Conservation (phyloP, 1,140 invertebrate species). For the Daktulosphaira vitifoliae region DNA sequence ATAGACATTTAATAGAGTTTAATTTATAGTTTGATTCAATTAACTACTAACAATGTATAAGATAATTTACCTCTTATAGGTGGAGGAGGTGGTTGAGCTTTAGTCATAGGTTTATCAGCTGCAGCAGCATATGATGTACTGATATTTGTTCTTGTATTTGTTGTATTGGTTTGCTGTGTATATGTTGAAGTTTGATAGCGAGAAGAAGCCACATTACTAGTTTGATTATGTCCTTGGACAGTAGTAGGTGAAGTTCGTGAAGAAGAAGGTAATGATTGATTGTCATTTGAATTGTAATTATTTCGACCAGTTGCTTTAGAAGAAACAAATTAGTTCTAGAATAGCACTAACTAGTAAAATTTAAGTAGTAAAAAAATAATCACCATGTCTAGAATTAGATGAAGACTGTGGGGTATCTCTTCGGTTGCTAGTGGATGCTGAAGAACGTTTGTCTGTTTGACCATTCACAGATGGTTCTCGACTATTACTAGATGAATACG, state of each 20-base stretch:
- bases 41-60: too few species aligned
- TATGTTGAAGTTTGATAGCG: constrained; percentile 22
- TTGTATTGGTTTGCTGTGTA: constrained; percentile 11
- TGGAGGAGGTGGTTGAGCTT: constrained; percentile 19
- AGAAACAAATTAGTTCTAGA: not conserved
- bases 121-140: constrained; percentile 30
- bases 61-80: constrained; percentile 19
- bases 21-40: too few species aligned
- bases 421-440: constrained; percentile 6
- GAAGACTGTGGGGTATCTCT: constrained; percentile 16
- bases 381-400: constrained; percentile 19
- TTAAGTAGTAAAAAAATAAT: not conserved
- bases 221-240: constrained; percentile 26
- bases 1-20: too few species aligned
- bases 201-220: not conserved
- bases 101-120: constrained; percentile 25
- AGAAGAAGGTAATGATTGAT: constrained; percentile 24
- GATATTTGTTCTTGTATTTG: constrained; percentile 12
- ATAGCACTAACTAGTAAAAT: not conserved
- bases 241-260: constrained; percentile 15
- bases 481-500: constrained; percentile 11
- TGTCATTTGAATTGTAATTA: constrained; percentile 27
- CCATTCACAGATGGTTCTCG: constrained; percentile 20
- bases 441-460: constrained; percentile 21
- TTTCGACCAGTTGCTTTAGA: constrained; percentile 7